These are phyloP conservation scores for Fistularia tabacaria DNA, from an alignment of 2,797 vertebrate species.

Conservation along the genomic window DNA sequence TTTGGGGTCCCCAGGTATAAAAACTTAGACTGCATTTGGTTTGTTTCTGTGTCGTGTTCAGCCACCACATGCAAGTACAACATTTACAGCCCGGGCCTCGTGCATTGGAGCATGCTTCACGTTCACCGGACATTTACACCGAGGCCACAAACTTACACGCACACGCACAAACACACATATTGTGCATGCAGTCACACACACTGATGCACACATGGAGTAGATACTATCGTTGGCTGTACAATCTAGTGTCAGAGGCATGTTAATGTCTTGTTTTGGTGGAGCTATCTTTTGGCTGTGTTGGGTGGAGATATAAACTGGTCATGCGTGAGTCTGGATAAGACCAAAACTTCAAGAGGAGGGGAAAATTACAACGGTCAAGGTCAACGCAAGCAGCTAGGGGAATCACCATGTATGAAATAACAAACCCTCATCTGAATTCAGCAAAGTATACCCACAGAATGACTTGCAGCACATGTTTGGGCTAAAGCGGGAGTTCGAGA, in stretches of 20 bases:
- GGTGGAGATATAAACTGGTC: conserved; percentile 3
- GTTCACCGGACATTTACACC: conserved; percentile 63
- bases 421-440: too few relatives aligned
- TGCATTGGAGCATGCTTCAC: conserved; percentile 72
- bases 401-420: too few relatives aligned
- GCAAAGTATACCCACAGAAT: too few relatives aligned
- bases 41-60: conserved; percentile 40
- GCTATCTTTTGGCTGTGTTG: conserved; percentile 34
- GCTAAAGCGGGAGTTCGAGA: too few relatives aligned
- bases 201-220: conserved; percentile 30
- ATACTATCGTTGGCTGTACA: conserved; percentile 47
- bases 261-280: conserved; percentile 48
- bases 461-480: too few relatives aligned
- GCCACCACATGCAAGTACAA: conserved; percentile 72
- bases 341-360: too few relatives aligned
- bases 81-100: conserved; percentile 52
- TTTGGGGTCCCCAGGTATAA: conserved; percentile 19
- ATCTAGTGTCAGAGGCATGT: conserved; percentile 38
- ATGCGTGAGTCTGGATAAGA: too few relatives aligned
- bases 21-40: conserved; percentile 32
- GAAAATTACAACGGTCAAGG: too few relatives aligned
- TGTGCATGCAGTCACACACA: conserved; percentile 29
- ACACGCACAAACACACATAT: conserved; percentile 22
- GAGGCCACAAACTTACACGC: conserved; percentile 47
- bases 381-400: too few relatives aligned